Base-by-base conservation (phyloP, 2,888 invertebrate genomes). In the Diarsia dahlii region DNA sequence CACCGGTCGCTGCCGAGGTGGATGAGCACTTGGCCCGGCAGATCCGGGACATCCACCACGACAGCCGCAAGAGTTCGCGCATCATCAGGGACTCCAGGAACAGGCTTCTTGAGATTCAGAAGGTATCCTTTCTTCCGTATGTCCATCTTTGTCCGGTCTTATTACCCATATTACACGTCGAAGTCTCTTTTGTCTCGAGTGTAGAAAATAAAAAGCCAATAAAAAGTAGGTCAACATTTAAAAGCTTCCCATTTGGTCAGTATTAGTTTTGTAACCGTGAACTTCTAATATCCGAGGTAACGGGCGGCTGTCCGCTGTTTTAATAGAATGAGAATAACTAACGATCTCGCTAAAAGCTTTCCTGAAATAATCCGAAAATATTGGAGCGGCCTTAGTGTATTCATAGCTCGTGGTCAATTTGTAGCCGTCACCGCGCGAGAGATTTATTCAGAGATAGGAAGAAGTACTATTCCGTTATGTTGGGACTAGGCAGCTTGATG, bases 91-190 rank as follows among this genome's bases (percentile, higher is more conserved):
- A 95, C 79, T 95, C 95, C 0, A 92, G 93, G 67, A 88, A 91
- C 0, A 91, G 95, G 76, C 88, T 95, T 18, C 88, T 94, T 52
- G 94, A 95, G 82, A 92, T 95, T 80, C 95, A 95, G 79, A 95
- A 94, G 84, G 87, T 87, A 74, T n/a, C 6, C 58, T 28, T 18
- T 15, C 28, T 18, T 60, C 18, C 28, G 9, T 28, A 28, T 58
- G 23, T 58, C 15, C 15, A 15, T 18, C 18, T 56, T 39, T 39
- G 8, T 39, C 39, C 39, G 39, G 39, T 39, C 39, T 39, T 39
- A 8, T 39, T 39, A 39, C 39, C 39, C 6, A 39, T 39, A 8
- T 39, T 39, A 39, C 39, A 8, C 39, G 39, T 8, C 39, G 6
- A 39, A 39, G 8, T 20, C 23, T 28, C 9, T 45, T 45, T 23